Evolutionary conservation across 2,797 vertebrate species (phyloP).

Genomic region (Benthosema pterotum): DNA sequence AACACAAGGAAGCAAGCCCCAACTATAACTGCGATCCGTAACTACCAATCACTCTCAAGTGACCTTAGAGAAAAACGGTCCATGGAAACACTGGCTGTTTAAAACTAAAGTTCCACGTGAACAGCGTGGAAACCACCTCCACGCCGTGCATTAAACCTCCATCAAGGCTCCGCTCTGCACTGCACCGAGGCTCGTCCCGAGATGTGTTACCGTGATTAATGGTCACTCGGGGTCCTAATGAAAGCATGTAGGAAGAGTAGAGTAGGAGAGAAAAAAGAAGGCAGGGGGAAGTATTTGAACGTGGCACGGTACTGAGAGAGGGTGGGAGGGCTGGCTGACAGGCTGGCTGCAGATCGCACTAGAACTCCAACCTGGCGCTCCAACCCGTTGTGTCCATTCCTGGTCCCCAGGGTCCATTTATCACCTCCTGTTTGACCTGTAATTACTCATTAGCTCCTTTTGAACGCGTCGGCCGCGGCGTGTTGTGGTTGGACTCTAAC

Average conservation of each 20-base stretch:
- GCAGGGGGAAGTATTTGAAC: conserved; percentile 63
- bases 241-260: conserved; percentile 59
- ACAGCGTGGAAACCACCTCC: too few relatives aligned
- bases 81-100: too few relatives aligned
- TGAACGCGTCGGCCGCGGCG: conserved; percentile 58
- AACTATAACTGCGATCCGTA: too few relatives aligned
- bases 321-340: conserved; percentile 38
- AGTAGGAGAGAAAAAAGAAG: conserved; percentile 34
- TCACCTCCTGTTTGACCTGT: conserved; percentile 64
- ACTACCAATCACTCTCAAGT: too few relatives aligned
- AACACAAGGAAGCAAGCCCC: too few relatives aligned
- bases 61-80: too few relatives aligned
- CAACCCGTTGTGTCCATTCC: conserved; percentile 17
- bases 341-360: too few relatives aligned
- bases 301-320: conserved; percentile 41
- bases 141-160: too few relatives aligned
- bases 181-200: conserved; percentile 38
- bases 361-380: conserved; percentile 20
- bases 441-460: conserved; percentile 75
- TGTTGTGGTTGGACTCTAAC: conserved; percentile 69
- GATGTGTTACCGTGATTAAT: conserved; percentile 70
- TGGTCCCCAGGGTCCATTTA: conserved; percentile 32
- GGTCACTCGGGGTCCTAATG: conserved; percentile 65
- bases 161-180: too few relatives aligned
- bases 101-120: too few relatives aligned